These are phyloP conservation scores for Chaetophractus vellerosus DNA, from an alignment of 2,797 vertebrate species.

Conservation along the genomic window DNA sequence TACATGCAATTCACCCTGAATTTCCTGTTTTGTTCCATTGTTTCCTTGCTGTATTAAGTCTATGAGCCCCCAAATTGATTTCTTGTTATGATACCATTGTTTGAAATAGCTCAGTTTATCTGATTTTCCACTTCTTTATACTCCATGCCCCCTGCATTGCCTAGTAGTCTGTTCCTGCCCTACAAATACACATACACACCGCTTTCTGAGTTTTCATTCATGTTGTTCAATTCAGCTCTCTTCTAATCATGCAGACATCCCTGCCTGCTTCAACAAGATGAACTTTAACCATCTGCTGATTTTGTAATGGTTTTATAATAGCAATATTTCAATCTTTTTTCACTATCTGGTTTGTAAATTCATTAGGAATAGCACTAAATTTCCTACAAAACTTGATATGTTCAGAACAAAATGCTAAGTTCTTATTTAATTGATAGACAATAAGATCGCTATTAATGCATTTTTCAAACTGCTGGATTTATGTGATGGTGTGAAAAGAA, in stretches of 20 bases:
- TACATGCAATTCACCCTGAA: neutral
- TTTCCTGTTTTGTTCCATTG: neutral
- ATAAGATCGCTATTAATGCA: neutral
- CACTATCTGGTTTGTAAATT: neutral
- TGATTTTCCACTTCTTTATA: neutral
- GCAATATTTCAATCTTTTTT: neutral
- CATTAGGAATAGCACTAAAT: neutral
- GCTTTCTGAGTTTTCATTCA: neutral
- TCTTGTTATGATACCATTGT: neutral
- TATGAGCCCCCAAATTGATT: neutral
- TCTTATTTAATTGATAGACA: neutral
- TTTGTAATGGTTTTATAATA: constrained; percentile 22
- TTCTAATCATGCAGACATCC: neutral
- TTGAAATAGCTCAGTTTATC: neutral
- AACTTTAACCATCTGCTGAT: neutral
- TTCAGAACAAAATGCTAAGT: neutral
- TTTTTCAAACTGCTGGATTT: neutral
- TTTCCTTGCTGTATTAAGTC: neutral
- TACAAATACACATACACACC: neutral
- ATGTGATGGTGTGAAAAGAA: neutral
- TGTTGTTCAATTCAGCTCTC: neutral
- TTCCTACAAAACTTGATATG: neutral
- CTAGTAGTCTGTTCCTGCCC: neutral
- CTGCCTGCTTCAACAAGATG: neutral
- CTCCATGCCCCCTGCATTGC: neutral